Base-by-base conservation (phyloP, 2,113 vertebrate genomes). In the Megaceryle maxima region DNA sequence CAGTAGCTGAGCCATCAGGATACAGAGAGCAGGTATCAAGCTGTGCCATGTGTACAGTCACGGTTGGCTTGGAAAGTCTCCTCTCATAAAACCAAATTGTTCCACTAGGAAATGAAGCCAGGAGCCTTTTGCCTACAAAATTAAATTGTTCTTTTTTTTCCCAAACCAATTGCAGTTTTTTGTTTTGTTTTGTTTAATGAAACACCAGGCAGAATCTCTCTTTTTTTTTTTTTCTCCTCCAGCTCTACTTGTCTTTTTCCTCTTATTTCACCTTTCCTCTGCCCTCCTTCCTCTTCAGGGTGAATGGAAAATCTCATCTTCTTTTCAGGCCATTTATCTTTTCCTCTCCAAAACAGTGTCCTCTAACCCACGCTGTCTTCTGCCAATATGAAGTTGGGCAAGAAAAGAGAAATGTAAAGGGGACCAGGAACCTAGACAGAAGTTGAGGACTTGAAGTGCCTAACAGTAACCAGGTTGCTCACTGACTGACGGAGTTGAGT, bases 21-120 rank as follows among this genome's bases (percentile, higher is more conserved):
- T 93, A 91, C 95, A 95, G 92, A 96, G 94, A 96, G 92, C 87
- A 94, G 90, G 96, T 96, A 94, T 97, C 94, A 94, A 96, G 88
- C 96, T 96, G 95, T 96, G 95, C 96, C 95, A 94, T 95, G 95
- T 95, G 95, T 97, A 96, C 91, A 96, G 96, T 95, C 95, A 95
- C 69, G 91, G 94, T 94, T 96, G 96, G 95, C 92, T 96, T 95
- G 92, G 95, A 96, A 96, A 94, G 88, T 94, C 83, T 94, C 75
- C 72, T 95, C 90, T 96, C 68, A 1, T 96, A 93, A 95, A 96
- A 91, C 88, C 93, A 93, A 90, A 96, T 96, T 96, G 87, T 90
- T 92, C 63, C 94, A 92, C 95, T 85, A 94, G 91, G 89, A 95
- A 95, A 94, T 94, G 85, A 90, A 78, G 67, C 67, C 83, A 91